These are phyloP conservation scores for Oreochromis tanganicae DNA, from an alignment of 2,113 vertebrate genomes.

Conservation along the genomic window DNA sequence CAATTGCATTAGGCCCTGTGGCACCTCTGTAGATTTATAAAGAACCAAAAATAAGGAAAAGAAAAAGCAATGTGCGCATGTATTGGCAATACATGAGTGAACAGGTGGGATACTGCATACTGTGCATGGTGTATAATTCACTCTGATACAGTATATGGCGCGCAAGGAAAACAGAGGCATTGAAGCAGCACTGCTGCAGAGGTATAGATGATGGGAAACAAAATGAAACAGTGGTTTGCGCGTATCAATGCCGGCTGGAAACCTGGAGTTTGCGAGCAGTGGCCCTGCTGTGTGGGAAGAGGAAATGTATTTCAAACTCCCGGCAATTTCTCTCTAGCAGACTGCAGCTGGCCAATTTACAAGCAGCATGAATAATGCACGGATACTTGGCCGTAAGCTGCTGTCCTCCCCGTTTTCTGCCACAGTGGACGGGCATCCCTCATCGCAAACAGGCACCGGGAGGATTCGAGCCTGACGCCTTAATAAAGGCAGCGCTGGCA, in stretches of 20 bases:
- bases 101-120: conserved; percentile 34
- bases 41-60: not conserved
- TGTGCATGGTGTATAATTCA: conserved; percentile 28
- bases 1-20: conserved; percentile 48
- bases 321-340: conserved; percentile 44
- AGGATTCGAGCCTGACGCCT: not conserved
- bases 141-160: conserved; percentile 5
- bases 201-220: conserved; percentile 41
- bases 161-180: not conserved
- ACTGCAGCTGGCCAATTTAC: conserved; percentile 68
- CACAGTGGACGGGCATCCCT: conserved; percentile 10
- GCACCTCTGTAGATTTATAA: conserved; percentile 27
- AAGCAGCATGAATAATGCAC: conserved; percentile 66
- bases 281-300: conserved; percentile 25
- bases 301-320: conserved; percentile 22
- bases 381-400: conserved; percentile 1
- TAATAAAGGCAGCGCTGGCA: not conserved
- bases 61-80: not conserved
- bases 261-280: conserved; percentile 5
- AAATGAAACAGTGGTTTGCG: conserved; percentile 36
- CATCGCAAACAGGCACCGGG: not conserved
- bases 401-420: conserved; percentile 10
- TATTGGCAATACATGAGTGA: conserved; percentile 37
- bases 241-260: not conserved
- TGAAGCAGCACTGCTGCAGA: not conserved